Conservation (phyloP, 2,113 vertebrate species). For the Pluvianellus socialis region DNA sequence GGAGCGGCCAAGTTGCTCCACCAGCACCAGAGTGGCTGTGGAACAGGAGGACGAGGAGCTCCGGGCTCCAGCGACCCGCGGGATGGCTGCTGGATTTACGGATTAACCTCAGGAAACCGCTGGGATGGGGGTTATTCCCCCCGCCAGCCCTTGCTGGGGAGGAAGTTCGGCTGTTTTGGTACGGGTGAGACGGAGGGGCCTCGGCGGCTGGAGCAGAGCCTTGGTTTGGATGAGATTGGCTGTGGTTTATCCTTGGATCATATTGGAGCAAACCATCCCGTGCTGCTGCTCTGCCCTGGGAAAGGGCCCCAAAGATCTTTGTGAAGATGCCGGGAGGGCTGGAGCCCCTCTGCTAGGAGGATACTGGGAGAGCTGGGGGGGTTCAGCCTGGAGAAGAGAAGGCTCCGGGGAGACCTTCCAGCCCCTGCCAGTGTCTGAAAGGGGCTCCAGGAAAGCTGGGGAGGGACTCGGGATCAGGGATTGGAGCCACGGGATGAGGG, state of each 20-base stretch:
- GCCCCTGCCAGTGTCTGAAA: neutral
- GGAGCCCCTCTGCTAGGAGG: neutral
- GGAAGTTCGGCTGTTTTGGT: rapidly evolving
- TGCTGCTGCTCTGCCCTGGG: neutral
- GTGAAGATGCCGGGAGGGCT: neutral
- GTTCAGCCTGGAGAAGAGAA: neutral
- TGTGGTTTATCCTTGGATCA: neutral
- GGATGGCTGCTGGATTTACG: neutral
- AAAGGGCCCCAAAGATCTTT: neutral
- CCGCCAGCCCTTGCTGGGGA: neutral
- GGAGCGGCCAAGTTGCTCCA: neutral
- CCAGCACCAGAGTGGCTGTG: rapidly evolving
- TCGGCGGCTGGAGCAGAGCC: rapidly evolving
- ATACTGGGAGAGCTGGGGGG: neutral
- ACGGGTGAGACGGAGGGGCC: neutral
- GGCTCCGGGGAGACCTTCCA: neutral
- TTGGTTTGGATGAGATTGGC: rapidly evolving
- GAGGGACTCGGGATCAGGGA: neutral
- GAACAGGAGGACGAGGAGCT: neutral
- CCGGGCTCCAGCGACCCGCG: rapidly evolving
- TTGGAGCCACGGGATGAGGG: neutral
- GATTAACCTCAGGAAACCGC: neutral
- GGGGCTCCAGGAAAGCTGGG: neutral
- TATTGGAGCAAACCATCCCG: rapidly evolving
- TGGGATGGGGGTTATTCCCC: neutral